Percentiles rank a stretch among this genome's conserved stretches.
Conservation (phyloP, 1,140 invertebrate genomes). For the Megalopta genalis region DNA sequence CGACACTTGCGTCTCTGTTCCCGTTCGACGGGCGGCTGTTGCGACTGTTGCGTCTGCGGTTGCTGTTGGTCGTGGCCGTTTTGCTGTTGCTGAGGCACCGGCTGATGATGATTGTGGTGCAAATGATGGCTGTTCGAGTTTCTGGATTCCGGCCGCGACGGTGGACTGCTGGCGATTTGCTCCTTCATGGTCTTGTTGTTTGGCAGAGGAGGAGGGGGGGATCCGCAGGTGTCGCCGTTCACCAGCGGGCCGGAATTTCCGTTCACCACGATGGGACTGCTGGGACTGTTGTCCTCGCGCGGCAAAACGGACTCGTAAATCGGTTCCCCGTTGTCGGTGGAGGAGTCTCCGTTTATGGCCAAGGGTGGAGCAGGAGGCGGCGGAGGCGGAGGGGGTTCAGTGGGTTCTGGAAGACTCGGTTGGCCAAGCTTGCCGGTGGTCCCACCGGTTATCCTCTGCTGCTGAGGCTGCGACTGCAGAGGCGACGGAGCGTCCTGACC, state of each 20-base stretch:
- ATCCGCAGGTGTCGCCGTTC: conserved; percentile 78
- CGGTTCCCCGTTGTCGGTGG: conserved; percentile 82
- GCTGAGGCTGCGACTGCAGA: conserved; percentile 54
- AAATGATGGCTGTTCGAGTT: conserved; percentile 60
- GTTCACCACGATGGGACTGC: conserved; percentile 70
- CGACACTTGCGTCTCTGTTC: conserved; percentile 89
- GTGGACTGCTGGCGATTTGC: conserved; percentile 61
- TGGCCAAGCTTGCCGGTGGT: conserved; percentile 58
- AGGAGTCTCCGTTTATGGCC: conserved; percentile 69
- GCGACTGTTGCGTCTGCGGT: conserved; percentile 17
- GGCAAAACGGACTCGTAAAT: conserved; percentile 92
- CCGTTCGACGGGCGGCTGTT: conserved; percentile 80
- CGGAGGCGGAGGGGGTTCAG: conserved; percentile 84
- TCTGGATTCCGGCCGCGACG: conserved; percentile 66
- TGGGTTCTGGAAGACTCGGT: conserved; percentile 87
- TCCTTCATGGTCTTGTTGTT: conserved; percentile 70
- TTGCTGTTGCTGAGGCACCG: conserved; percentile 49
- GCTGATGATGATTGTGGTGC: conserved; percentile 66
- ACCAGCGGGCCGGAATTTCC: conserved; percentile 66
- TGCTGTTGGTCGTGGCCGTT: conserved; percentile 59
- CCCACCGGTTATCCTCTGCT: conserved; percentile 48
- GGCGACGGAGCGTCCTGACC: conserved; percentile 69
- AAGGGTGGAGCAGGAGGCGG: conserved; percentile 64
- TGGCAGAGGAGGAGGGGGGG: conserved; percentile 81
- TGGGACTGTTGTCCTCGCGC: conserved; percentile 80